A percentile compares a stretch with the other conserved stretches of the same genome.
These are phyloP conservation scores for Sardinella longiceps DNA, from an alignment of 2,797 vertebrate species.

Conservation along the genomic window DNA sequence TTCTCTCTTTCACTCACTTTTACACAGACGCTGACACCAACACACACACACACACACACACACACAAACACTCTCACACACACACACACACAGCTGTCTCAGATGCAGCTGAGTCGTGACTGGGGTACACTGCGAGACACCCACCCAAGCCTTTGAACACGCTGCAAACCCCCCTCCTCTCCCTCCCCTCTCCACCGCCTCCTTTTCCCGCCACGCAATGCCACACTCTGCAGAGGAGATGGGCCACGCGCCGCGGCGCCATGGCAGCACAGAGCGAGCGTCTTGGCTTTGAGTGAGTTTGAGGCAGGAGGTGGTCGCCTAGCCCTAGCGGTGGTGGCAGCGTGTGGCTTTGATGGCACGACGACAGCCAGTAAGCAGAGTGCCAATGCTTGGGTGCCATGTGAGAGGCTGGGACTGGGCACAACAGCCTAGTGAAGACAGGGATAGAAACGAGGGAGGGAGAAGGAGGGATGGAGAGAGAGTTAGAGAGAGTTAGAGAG, in stretches of 20 bases:
- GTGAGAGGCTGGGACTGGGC: background rate
- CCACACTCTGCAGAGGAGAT: background rate
- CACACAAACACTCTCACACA: background rate
- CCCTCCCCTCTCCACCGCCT: too few relatives aligned
- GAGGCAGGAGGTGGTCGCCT: background rate
- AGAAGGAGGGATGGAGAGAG: background rate
- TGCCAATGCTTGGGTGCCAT: background rate
- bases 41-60: constrained; percentile 32
- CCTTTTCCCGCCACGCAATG: background rate
- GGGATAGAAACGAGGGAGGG: too few relatives aligned
- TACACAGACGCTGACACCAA: background rate
- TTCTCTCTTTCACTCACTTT: background rate
- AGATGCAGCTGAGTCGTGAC: background rate
- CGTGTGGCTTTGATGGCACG: background rate
- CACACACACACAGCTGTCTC: background rate
- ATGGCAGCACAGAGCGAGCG: too few relatives aligned
- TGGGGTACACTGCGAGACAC: background rate
- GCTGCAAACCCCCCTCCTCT: background rate
- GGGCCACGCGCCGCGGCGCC: background rate
- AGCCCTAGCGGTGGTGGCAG: background rate
- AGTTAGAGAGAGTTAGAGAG: background rate
- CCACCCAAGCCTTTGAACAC: background rate
- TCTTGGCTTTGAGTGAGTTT: background rate
- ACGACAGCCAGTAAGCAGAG: background rate
- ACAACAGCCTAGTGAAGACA: background rate